Base-by-base conservation (phyloP, 2,113 vertebrate species). In the Myotis lucifugus region DNA sequence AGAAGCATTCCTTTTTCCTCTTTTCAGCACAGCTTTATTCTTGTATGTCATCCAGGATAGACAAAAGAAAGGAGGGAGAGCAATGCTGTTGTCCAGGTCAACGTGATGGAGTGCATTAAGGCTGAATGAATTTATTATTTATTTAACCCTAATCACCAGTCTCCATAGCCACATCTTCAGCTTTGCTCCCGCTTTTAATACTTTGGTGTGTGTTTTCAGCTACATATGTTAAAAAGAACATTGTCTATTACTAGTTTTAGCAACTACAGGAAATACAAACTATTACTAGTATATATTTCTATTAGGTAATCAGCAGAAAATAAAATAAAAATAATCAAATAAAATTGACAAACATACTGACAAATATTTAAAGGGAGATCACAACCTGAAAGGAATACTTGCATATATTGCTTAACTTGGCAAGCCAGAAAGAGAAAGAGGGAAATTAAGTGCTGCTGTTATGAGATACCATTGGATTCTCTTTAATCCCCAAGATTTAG, bases 231-330 rank as follows among this genome's bases (percentile, higher is more conserved):
- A 90, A 81, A 59, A 10, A 73, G 8, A 73, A 84, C 1, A 64
- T 11, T 42, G 6, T 42, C 13, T 67, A 32, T 11, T 87, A 14
- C 25, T 74, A 74, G 13, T 72, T 64, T 90, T 85, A 81, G 14
- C 59, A 59, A 85, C 15, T 76, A 34, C 2, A 88, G 61, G 9
- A 77, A 88, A 50, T 40, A 73, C n/a, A 18, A 88, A 85, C 66
- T 70, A 59, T 25, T 59, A 59, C 8, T 25, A 59, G 6, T 85
- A 11, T 59, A 25, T 87, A 73, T 90, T 93, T 92, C 78, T 48
- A 42, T 90, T 21, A 93, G 13, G 32, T 40, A 48, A 89, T 52
- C 66, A 93, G 8, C 29, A 85, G 23, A 88, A 96, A 81, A 78
- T 83, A 79, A 78, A 52, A 17, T 23, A 12, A 34, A 19, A 96